Percentiles rank a stretch among this genome's conserved stretches.
phyloP scores from a whole-genome alignment of 1,140 invertebrate species.

The Bombus polaris region DNA sequence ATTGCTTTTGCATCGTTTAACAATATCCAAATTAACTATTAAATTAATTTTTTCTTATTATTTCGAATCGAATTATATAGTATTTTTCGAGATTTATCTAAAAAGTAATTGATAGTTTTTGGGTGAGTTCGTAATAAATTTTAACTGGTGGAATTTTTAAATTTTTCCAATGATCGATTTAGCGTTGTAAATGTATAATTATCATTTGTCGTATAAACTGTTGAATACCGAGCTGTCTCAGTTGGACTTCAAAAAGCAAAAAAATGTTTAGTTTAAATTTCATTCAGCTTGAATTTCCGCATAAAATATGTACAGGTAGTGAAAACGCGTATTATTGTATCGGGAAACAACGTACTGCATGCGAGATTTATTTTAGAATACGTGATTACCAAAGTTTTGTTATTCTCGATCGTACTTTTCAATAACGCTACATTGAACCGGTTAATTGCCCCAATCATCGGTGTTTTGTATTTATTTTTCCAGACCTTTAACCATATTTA shows the following conservation, averaged over 20 bases:
- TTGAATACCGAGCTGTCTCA: too few species aligned
- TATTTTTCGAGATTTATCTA: background rate
- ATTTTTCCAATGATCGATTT: background rate
- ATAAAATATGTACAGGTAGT: background rate
- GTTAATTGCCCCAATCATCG: too few species aligned
- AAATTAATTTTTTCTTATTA: background rate
- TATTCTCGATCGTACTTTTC: too few species aligned
- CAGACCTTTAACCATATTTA: too few species aligned
- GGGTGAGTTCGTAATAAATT: rapidly evolving
- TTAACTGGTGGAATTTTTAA: background rate
- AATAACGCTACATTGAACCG: too few species aligned
- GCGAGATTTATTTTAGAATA: too few species aligned
- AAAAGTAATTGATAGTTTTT: background rate
- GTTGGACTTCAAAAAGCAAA: background rate
- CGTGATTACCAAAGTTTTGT: too few species aligned
- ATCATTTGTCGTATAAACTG: background rate
- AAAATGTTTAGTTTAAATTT: too few species aligned
- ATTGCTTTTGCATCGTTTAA: background rate
- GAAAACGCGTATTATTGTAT: too few species aligned
- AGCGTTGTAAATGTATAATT: too few species aligned
- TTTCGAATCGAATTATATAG: background rate
- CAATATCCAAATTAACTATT: background rate
- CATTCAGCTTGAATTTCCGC: background rate
- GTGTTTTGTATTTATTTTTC: too few species aligned
- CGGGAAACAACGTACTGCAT: too few species aligned